phyloP scores from a whole-genome alignment of 1,140 invertebrate genomes.

The Ceratoteleas bidentatus region DNA sequence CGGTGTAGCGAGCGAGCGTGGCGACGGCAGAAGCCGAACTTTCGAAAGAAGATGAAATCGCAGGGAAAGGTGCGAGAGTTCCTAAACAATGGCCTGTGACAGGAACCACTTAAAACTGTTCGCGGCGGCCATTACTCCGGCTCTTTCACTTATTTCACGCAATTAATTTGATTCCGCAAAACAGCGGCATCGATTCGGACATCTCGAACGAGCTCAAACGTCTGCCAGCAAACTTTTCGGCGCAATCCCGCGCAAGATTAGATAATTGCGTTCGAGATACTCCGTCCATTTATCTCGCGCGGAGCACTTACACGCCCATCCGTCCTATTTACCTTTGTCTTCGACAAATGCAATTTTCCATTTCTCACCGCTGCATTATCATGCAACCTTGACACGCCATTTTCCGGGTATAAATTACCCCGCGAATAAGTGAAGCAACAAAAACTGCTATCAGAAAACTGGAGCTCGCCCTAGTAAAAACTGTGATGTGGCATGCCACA shows the following conservation, averaged over 20 bases:
- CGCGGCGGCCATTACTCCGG: conserved; percentile 45
- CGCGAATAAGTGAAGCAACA: not conserved
- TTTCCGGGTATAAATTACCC: not conserved
- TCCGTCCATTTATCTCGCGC: conserved; percentile 41
- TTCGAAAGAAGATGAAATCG: conserved; percentile 53
- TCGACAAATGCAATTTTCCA: conserved; percentile 23
- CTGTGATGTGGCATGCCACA: too few species aligned
- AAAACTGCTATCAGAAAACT: not conserved
- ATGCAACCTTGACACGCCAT: not conserved
- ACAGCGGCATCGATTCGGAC: conserved; percentile 54
- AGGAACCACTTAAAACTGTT: conserved; percentile 67
- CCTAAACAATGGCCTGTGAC: conserved; percentile 65
- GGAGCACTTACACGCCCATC: conserved; percentile 1
- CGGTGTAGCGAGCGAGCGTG: conserved; percentile 25
- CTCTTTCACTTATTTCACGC: conserved; percentile 59
- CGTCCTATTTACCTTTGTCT: not conserved
- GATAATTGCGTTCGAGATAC: conserved; percentile 47
- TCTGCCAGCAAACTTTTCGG: conserved; percentile 40
- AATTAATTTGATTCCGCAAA: conserved; percentile 65
- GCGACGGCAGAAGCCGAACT: conserved; percentile 49
- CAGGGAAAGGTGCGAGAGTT: conserved; percentile 56
- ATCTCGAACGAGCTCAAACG: conserved; percentile 56
- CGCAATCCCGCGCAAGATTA: conserved; percentile 48
- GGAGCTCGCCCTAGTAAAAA: too few species aligned
- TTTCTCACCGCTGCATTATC: not conserved